Evolutionary conservation across 2,888 invertebrate species (phyloP).

Genomic region (Prenolepis imparis): DNA sequence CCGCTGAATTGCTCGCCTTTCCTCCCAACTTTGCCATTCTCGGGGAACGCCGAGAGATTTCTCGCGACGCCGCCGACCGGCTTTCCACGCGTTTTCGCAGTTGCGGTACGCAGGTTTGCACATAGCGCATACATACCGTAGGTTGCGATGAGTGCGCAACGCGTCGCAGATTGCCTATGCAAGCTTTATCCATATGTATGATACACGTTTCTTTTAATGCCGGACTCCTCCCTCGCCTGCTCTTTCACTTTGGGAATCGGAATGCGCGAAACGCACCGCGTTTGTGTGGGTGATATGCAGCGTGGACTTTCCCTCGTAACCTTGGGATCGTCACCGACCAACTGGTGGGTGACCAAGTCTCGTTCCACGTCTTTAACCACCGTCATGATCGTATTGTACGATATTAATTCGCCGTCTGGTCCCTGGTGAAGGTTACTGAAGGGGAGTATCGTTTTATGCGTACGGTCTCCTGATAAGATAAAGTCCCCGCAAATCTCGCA

Average conservation of each 20-base stretch:
- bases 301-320: slow-evolving; percentile 82
- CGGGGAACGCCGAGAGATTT: slow-evolving; percentile 21
- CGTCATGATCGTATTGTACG: neutral
- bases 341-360: neutral
- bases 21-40: slow-evolving; percentile 26
- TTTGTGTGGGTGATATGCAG: slow-evolving; percentile 80
- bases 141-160: slow-evolving; percentile 50
- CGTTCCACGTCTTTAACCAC: slow-evolving; percentile 61
- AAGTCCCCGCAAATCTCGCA: neutral
- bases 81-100: slow-evolving; percentile 54
- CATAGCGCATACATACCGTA: slow-evolving; percentile 25
- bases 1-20: slow-evolving; percentile 28
- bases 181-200: slow-evolving; percentile 53
- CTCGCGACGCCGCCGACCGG: slow-evolving; percentile 38
- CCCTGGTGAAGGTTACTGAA: neutral
- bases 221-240: slow-evolving; percentile 54
- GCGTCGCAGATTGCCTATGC: slow-evolving; percentile 28
- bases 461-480: slow-evolving; percentile 37
- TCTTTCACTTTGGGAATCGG: slow-evolving; percentile 83
- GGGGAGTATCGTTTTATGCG: neutral
- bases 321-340: slow-evolving; percentile 74
- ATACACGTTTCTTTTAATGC: slow-evolving; percentile 66
- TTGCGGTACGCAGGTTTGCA: neutral
- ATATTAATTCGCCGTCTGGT: slow-evolving; percentile 9
- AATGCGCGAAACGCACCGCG: slow-evolving; percentile 81